Evolutionary conservation across 2,888 invertebrate species (phyloP), one percentile per base, ranked within the genome.

Genomic region (Apodemia zela): DNA sequence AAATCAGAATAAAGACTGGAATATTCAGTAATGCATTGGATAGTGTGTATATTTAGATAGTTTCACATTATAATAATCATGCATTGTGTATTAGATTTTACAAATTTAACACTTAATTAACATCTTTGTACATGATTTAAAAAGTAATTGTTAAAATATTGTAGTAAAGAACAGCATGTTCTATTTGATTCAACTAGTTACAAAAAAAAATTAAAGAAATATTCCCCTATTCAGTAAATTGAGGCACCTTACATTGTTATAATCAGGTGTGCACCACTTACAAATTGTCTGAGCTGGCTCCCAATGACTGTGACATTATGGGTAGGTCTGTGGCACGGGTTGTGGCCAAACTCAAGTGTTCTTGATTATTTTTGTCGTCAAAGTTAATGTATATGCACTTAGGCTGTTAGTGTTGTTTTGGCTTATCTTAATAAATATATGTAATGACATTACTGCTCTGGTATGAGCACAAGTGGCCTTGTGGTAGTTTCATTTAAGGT

Each of bases 391-490:
- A 42, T 42, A 38, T 4, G 42, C 42, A 15, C 42, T 42, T 42
- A 42, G 42, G 5, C 42, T 15, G 13, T 15, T 42, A 42, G 42
- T 15, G 42, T 38, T 38, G 38, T 38, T 15, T 42, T 42, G 42
- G 15, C 42, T 42, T 5, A 42, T 42, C 42, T 42, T 42, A 42
- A 5, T 42, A 42, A 38, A 38, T 38, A 42, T 42, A 21, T 21
- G 21, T 21, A 13, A 42, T 54, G 13, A 8, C 54, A 18, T 25
- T 54, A 54, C 54, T 54, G 54, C 54, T 54, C 54, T 54, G 13
- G 42, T 15, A 25, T 13, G 54, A 54, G 54, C 18, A 25, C 54
- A 54, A 54, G 54, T 54, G 54, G 54, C 54, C 54, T 54, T 54
- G 25, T 13, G 21, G 54, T 54, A 54, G 54, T 54, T 25, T 21